These are phyloP conservation scores for Drosophila aff. DNA, from an alignment of 1,140 invertebrate species.

Conservation along the genomic window DNA sequence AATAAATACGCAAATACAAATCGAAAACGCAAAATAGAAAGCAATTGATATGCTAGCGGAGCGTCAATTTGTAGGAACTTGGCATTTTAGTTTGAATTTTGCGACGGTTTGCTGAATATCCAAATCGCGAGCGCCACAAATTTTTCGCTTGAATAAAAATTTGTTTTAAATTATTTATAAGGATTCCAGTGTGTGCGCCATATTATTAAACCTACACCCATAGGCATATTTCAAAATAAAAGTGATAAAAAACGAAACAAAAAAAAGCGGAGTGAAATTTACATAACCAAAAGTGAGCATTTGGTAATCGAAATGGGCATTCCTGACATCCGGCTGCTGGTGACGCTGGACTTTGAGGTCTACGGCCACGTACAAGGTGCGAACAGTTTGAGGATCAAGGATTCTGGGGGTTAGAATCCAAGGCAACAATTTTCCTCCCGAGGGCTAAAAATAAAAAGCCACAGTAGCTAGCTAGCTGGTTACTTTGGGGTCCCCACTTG, in stretches of 20 bases:
- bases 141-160: constrained; percentile 7
- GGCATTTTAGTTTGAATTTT: constrained; percentile 75
- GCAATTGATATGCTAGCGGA: constrained; percentile 74
- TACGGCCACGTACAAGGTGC: constrained; percentile 94
- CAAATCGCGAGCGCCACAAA: constrained; percentile 28
- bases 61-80: constrained; percentile 63
- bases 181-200: not conserved
- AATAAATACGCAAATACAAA: constrained; percentile 78
- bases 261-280: constrained; percentile 3
- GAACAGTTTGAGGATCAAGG: not conserved
- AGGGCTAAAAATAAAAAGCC: constrained; percentile 62
- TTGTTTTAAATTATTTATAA: not conserved
- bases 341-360: constrained; percentile 95
- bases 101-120: constrained; percentile 76
- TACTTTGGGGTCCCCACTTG: constrained; percentile 45
- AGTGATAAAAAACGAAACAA: not conserved
- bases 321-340: constrained; percentile 87
- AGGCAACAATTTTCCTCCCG: not conserved
- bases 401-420: not conserved
- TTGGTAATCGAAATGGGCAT: constrained; percentile 86
- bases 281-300: constrained; percentile 27
- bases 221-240: not conserved
- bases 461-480: constrained; percentile 48
- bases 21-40: constrained; percentile 82
- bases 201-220: not conserved